Base-by-base conservation (phyloP, 2,797 vertebrate species). In the Chiloscyllium punctatum region DNA sequence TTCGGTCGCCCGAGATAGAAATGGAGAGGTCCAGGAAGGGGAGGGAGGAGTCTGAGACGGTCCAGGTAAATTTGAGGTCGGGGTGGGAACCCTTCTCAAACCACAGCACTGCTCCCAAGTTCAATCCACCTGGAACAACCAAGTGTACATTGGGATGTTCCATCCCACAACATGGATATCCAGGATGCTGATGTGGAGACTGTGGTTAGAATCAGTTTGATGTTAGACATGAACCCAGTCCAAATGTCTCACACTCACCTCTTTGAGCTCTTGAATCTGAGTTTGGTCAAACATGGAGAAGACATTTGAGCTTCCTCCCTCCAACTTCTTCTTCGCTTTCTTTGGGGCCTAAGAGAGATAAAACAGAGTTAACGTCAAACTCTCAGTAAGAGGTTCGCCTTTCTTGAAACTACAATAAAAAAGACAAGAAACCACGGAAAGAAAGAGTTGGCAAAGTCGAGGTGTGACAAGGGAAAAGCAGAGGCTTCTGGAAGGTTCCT, bases 221-320 rank as follows among this genome's bases (percentile, higher is more conserved):
- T 16, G 30, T 33, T 62, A 25, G 51, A 11, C 23, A 4, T 62
- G 88, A 48, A 8, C 1, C 16, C 42, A 33, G 15, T 9, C 8
- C 27, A 30, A 30, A 30, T 21, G 0, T 74, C 27, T 27, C 1
- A 3, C 42, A 74, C 97, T 94, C 95, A 98, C 98, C 98, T 99
- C 98, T 97, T 98, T 98, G 97, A 99, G 98, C 97, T 99, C 98
- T 96, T 98, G 98, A 96, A 98, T 98, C 97, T 98, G 98, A n/a
- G 98, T 98, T 97, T 99, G 98, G 96, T 99, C 98, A 95, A 98
- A 99, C 98, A 98, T 98, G 96, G 98, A 98, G 97, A 98, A 98
- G 69, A 98, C 98, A 25, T 98, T 99, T 96, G 98, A 98, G 96
- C 98, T 98, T 53, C 96, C 98, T 0, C 96, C 96, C 37, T 98